These are phyloP conservation scores for Irena cyanogastra DNA, from an alignment of 2,113 vertebrate species.

Conservation along the genomic window DNA sequence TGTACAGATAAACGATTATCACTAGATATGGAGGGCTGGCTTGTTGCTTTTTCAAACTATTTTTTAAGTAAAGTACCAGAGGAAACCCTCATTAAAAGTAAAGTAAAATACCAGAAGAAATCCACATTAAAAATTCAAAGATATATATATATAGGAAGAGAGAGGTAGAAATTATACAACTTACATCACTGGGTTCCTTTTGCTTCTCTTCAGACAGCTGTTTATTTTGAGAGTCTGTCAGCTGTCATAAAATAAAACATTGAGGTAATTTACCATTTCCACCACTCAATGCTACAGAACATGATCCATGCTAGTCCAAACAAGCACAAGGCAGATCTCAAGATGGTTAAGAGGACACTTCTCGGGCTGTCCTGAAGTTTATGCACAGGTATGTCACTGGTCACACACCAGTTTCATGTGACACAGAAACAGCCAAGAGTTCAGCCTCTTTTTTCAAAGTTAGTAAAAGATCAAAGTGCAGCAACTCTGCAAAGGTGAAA, in stretches of 20 bases:
- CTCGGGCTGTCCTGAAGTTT: neutral
- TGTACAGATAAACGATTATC: neutral
- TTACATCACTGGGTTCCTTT: slow-evolving; percentile 60
- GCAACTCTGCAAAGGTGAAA: neutral
- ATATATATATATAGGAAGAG: neutral
- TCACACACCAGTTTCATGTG: neutral
- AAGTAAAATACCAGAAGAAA: neutral
- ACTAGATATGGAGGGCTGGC: rapidly evolving
- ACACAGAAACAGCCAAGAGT: neutral
- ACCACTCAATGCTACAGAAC: rapidly evolving
- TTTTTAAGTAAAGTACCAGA: neutral
- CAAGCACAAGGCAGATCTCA: neutral
- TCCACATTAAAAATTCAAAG: neutral
- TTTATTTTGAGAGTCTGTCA: slow-evolving; percentile 7
- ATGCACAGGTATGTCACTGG: too few species aligned
- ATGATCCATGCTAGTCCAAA: neutral
- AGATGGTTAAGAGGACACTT: neutral
- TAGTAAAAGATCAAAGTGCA: neutral
- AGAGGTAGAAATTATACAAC: neutral
- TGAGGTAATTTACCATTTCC: neutral
- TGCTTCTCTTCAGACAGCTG: slow-evolving; percentile 22
- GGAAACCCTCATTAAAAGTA: neutral
- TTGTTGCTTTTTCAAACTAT: neutral
- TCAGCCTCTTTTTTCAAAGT: neutral
- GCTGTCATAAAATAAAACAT: slow-evolving; percentile 29